Conservation (phyloP, 2,113 vertebrate genomes). For the Carollia perspicillata region DNA sequence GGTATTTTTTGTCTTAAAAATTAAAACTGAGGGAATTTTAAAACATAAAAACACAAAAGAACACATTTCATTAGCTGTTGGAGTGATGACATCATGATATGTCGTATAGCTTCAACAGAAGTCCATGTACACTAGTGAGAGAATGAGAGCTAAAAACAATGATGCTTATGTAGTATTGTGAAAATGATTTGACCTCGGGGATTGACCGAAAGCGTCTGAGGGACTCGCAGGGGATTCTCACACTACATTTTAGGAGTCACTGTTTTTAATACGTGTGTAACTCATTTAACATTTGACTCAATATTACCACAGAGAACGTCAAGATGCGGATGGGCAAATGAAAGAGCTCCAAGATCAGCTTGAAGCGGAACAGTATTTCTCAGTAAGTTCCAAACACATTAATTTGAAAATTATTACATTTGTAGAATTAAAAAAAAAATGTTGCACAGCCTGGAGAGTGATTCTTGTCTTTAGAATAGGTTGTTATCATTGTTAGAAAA, state of each 20-base stretch:
- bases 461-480: background rate
- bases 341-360: conserved; percentile 98
- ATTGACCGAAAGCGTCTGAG: background rate
- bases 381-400: conserved; percentile 83
- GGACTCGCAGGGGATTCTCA: background rate
- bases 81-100: background rate
- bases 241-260: background rate
- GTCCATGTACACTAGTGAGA: background rate
- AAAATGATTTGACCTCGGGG: background rate
- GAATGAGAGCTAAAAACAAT: background rate
- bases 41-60: background rate
- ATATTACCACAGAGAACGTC: conserved; percentile 89
- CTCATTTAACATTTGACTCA: background rate
- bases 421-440: background rate
- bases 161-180: background rate
- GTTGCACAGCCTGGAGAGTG: background rate
- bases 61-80: background rate
- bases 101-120: background rate
- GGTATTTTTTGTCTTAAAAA: conserved; percentile 19
- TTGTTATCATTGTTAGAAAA: background rate
- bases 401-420: background rate
- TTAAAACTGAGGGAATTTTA: background rate
- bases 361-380: conserved; percentile 98
- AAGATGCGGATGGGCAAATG: conserved; percentile 98
- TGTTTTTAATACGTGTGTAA: background rate